Evolutionary conservation across 2,888 invertebrate genomes (phyloP).

Genomic region (Onthophagus sagittarius): DNA sequence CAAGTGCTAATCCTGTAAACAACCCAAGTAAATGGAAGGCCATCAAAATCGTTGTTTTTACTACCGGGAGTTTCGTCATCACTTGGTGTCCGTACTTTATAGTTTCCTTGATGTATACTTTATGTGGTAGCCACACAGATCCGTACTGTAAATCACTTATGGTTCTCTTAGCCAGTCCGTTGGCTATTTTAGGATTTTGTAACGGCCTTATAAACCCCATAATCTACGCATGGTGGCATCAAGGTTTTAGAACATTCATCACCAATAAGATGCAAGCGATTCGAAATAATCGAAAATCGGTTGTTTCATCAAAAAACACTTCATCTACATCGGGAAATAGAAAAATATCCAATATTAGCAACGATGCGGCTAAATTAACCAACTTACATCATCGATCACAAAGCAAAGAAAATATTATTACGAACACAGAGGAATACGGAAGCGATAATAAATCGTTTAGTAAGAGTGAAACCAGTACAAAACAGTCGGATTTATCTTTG

Average conservation of each 20-base stretch:
- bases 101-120: conserved; percentile 54
- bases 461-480: neutral
- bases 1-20: conserved; percentile 25
- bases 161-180: conserved; percentile 55
- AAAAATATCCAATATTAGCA: conserved; percentile 10
- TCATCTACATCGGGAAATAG: conserved; percentile 10
- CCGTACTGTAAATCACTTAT: conserved; percentile 50
- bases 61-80: conserved; percentile 57
- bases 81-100: conserved; percentile 64
- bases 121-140: conserved; percentile 49
- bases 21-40: conserved; percentile 58
- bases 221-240: conserved; percentile 70
- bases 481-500: conserved; percentile 6
- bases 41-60: conserved; percentile 59
- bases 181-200: conserved; percentile 57
- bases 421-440: neutral
- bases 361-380: conserved; percentile 1
- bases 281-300: conserved; percentile 22
- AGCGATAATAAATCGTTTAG: conserved; percentile 6
- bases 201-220: conserved; percentile 63
- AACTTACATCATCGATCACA: neutral
- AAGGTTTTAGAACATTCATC: conserved; percentile 57
- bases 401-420: neutral
- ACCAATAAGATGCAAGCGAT: conserved; percentile 42
- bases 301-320: conserved; percentile 15